These are phyloP conservation scores for Condylostylus longicornis DNA, from an alignment of 1,140 invertebrate genomes.

Conservation along the genomic window DNA sequence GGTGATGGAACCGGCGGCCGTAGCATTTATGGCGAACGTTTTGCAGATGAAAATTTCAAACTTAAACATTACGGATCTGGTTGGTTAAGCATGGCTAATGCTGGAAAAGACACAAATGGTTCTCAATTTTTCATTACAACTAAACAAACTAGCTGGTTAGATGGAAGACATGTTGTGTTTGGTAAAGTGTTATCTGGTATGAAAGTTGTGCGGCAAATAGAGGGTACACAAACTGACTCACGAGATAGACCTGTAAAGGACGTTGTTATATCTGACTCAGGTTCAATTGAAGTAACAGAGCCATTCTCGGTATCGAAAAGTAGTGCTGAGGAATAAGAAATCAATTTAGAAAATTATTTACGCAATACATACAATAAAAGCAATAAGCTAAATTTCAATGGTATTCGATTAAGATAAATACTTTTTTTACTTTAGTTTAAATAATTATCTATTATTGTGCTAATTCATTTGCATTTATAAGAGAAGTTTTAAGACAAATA, in stretches of 20 bases:
- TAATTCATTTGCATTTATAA: too few relatives aligned
- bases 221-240: constrained; percentile 53
- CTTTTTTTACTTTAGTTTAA: too few relatives aligned
- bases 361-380: too few relatives aligned
- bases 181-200: constrained; percentile 53
- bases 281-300: constrained; percentile 49
- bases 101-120: constrained; percentile 92
- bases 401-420: too few relatives aligned
- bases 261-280: constrained; percentile 61
- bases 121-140: constrained; percentile 97
- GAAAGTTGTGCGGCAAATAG: constrained; percentile 76
- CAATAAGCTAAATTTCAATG: too few relatives aligned
- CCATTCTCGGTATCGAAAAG: constrained; percentile 68
- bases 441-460: too few relatives aligned
- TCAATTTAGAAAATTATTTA: too few relatives aligned
- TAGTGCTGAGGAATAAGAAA: constrained; percentile 59
- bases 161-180: constrained; percentile 94
- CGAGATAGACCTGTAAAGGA: constrained; percentile 66
- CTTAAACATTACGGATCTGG: constrained; percentile 92
- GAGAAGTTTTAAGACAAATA: too few relatives aligned
- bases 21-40: constrained; percentile 87
- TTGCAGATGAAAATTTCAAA: constrained; percentile 95
- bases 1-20: constrained; percentile 81
- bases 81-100: constrained; percentile 94
- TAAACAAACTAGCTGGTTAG: constrained; percentile 84